Evolutionary conservation across 2,113 vertebrate species (phyloP).

Genomic region (Rhynchomys soricoides): DNA sequence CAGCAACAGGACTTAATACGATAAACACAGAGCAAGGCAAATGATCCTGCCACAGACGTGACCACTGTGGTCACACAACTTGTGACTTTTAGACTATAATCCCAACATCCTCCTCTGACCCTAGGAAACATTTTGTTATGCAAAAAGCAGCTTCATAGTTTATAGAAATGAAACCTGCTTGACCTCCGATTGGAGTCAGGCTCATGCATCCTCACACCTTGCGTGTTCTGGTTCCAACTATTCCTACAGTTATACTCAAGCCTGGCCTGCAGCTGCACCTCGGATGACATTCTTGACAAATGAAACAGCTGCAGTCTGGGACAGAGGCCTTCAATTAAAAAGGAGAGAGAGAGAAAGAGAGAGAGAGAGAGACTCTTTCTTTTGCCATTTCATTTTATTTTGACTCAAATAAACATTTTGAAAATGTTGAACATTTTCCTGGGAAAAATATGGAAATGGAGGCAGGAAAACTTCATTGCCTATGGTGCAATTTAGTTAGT

Average conservation of each 20-base stretch:
- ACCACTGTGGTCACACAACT: neutral
- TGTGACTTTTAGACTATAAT: neutral
- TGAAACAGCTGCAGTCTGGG: neutral
- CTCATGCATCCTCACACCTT: neutral
- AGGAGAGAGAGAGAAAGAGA: neutral
- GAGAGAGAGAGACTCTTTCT: neutral
- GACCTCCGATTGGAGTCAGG: neutral
- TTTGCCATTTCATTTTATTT: conserved; percentile 27
- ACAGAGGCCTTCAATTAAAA: neutral
- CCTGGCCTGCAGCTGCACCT: neutral
- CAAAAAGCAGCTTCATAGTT: neutral
- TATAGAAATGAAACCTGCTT: neutral
- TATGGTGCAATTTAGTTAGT: neutral
- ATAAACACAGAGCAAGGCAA: neutral
- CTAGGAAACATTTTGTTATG: no score
- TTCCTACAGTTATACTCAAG: neutral
- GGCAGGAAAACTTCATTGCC: neutral
- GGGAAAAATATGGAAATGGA: neutral
- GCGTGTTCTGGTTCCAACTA: neutral
- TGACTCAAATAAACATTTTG: neutral
- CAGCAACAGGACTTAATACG: neutral
- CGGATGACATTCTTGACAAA: neutral
- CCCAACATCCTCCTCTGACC: neutral
- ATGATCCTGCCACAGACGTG: neutral
- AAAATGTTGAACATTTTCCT: neutral